These are phyloP conservation scores for Drosophila ambigua DNA, from an alignment of 1,140 invertebrate genomes.

Conservation along the genomic window DNA sequence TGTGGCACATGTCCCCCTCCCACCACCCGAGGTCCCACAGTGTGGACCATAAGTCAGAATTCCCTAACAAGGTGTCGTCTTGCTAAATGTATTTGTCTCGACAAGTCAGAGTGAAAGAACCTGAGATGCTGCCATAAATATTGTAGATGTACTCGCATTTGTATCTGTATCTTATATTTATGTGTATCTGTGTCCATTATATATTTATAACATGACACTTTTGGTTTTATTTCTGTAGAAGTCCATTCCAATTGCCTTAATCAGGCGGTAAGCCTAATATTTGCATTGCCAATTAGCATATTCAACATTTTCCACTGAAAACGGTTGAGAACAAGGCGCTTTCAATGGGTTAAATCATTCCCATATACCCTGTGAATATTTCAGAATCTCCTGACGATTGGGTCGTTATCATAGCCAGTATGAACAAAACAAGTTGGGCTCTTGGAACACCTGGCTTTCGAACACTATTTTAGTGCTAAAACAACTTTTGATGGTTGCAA, in stretches of 20 bases:
- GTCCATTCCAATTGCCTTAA: conserved; percentile 60
- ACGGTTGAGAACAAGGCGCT: no score
- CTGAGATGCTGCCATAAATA: conserved; percentile 40
- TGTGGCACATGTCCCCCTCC: conserved; percentile 19
- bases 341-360: no score
- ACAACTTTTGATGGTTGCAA: no score
- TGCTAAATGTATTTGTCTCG: conserved; percentile 74
- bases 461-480: no score
- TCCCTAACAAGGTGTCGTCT: conserved; percentile 74
- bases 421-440: no score
- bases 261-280: conserved; percentile 60
- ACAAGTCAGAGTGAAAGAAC: conserved; percentile 19
- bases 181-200: conserved; percentile 18
- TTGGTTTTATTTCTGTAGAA: conserved; percentile 64
- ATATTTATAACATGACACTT: conserved; percentile 68
- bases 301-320: conserved; percentile 21
- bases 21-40: background rate
- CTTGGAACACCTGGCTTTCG: no score
- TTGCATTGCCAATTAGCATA: conserved; percentile 69
- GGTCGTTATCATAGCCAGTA: no score
- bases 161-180: conserved; percentile 2
- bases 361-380: no score
- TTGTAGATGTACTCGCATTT: conserved; percentile 3
- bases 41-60: conserved; percentile 40
- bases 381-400: no score